Percentiles rank a stretch among this genome's conserved stretches.
These are phyloP conservation scores for Thaumatotibia leucotreta DNA, from an alignment of 1,140 invertebrate species.

Conservation along the genomic window DNA sequence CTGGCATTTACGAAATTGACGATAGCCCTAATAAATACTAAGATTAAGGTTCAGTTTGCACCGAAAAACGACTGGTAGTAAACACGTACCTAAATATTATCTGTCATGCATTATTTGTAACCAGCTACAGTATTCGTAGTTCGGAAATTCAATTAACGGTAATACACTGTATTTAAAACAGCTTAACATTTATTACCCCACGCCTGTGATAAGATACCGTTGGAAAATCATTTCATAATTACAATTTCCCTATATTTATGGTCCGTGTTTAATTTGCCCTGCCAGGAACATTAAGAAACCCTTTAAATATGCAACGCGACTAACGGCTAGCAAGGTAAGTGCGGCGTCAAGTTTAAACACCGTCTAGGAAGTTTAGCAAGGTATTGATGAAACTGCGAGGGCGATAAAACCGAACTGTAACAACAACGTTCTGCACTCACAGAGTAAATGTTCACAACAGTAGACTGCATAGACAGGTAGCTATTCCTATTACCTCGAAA, in stretches of 20 bases:
- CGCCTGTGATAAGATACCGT: not conserved
- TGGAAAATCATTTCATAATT: not conserved
- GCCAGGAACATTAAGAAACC: not conserved
- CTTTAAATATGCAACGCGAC: conserved; percentile 3
- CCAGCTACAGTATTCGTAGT: no score
- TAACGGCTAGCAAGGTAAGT: not conserved
- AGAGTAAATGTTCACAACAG: not conserved
- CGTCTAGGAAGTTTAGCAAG: conserved; percentile 11
- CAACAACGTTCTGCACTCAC: not conserved
- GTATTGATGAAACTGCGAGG: conserved; percentile 10
- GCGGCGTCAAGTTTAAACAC: not conserved
- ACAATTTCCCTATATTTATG: not conserved
- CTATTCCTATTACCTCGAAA: not conserved
- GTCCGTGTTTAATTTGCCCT: not conserved
- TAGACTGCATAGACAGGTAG: not conserved
- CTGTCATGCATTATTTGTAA: no score
- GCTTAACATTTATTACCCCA: not conserved
- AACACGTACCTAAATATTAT: no score
- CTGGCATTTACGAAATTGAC: no score
- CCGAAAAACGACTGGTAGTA: no score
- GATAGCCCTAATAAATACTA: no score
- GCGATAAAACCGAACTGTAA: conserved; percentile 8
- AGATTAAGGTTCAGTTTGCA: no score
- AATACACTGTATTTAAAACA: not conserved
- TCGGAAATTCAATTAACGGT: not conserved